Evolutionary conservation across 2,888 invertebrate genomes (phyloP).

Genomic region (Parthenolecanium corni): DNA sequence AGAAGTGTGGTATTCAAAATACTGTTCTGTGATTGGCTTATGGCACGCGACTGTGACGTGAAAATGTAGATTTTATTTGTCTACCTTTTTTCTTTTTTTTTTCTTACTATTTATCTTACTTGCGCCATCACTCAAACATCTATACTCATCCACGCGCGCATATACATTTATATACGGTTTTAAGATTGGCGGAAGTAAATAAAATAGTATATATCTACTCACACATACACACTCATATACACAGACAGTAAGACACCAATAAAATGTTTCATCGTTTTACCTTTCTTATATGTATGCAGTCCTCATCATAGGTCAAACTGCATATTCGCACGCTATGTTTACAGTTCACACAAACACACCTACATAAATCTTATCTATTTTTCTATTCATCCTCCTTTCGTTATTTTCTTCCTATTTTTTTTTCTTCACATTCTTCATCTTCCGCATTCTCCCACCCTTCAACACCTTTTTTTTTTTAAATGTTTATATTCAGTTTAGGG

Average conservation of each 20-base stretch:
- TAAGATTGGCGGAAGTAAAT: too few species aligned
- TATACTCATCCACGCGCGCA: neutral
- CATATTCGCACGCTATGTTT: conserved; percentile 10
- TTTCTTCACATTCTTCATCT: neutral
- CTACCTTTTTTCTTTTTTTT: too few species aligned
- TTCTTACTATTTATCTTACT: too few species aligned
- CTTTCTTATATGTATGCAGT: conserved; percentile 18
- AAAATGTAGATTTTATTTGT: too few species aligned
- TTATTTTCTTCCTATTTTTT: neutral
- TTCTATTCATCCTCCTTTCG: conserved; percentile 2
- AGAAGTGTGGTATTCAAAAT: conserved; percentile 18
- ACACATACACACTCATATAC: too few species aligned
- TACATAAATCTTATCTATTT: neutral
- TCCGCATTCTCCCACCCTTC: neutral
- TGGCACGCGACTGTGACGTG: conserved; percentile 24
- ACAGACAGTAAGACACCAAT: too few species aligned
- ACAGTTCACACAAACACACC: too few species aligned
- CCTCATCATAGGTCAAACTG: conserved; percentile 24
- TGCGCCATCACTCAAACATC: conserved; percentile 3
- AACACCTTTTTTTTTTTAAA: too few species aligned
- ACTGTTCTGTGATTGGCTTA: conserved; percentile 20
- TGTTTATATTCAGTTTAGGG: too few species aligned
- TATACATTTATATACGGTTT: too few species aligned
- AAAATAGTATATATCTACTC: too few species aligned
- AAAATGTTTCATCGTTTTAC: conserved; percentile 3